phyloP scores from a whole-genome alignment of 1,140 invertebrate species.

The Grapholita molesta region DNA sequence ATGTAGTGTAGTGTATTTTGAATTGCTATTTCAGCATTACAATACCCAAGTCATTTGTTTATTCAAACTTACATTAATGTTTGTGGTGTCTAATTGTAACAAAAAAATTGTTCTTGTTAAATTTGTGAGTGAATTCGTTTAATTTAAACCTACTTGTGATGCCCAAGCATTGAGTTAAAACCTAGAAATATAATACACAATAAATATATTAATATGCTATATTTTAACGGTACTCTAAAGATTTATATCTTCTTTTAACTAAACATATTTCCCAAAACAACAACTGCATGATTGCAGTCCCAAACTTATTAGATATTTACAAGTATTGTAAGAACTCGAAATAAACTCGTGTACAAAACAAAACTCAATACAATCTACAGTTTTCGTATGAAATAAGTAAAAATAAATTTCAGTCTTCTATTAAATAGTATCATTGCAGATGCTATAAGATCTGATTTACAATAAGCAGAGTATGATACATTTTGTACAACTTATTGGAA shows the following conservation, averaged over 20 bases:
- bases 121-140: conserved; percentile 34
- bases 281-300: conserved; percentile 27
- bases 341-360: conserved; percentile 17
- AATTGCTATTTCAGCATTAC: neutral
- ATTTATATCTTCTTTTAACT: conserved; percentile 24
- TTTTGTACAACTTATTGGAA: conserved; percentile 57
- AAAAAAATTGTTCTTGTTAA: conserved; percentile 7
- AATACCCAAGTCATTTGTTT: neutral
- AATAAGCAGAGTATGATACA: conserved; percentile 51
- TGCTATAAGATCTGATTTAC: conserved; percentile 62
- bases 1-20: neutral
- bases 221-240: conserved; percentile 26
- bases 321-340: conserved; percentile 21
- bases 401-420: conserved; percentile 73
- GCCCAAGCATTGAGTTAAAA: conserved; percentile 15
- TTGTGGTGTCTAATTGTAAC: conserved; percentile 18
- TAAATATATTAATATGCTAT: conserved; percentile 19
- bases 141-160: conserved; percentile 28
- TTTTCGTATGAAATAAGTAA: conserved; percentile 57
- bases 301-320: conserved; percentile 31
- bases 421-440: conserved; percentile 53
- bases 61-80: neutral
- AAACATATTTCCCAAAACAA: conserved; percentile 27
- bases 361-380: conserved; percentile 28
- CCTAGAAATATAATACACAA: conserved; percentile 23